phyloP scores from a whole-genome alignment of 2,113 vertebrate genomes.

The Sphyrna mokarran region DNA sequence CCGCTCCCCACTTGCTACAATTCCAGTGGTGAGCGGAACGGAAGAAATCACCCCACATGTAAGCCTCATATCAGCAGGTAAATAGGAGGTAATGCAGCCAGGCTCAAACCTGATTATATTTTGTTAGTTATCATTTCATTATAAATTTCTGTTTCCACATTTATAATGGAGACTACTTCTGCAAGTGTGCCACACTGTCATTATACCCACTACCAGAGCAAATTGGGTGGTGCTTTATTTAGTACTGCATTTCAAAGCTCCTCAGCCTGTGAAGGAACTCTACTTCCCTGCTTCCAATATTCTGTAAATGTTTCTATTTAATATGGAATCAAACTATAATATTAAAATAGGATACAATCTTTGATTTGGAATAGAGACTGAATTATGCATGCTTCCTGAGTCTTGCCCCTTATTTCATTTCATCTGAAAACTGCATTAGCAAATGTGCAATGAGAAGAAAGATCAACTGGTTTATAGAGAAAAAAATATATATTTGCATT shows the following conservation, averaged over 20 bases:
- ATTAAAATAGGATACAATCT: not conserved
- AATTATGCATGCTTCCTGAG: not conserved
- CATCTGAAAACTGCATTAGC: not conserved
- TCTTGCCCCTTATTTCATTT: not conserved
- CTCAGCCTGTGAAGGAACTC: not conserved
- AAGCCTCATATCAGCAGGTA: not conserved
- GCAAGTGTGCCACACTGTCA: not conserved
- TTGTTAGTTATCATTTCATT: not conserved
- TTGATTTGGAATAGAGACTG: not conserved
- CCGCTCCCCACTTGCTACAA: no score
- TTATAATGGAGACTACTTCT: no score
- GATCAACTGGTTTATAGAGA: not conserved
- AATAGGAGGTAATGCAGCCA: not conserved
- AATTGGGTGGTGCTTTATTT: not conserved
- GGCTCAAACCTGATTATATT: not conserved
- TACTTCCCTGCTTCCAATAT: not conserved
- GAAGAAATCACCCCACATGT: not conserved
- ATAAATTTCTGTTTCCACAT: not conserved
- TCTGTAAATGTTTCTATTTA: not conserved
- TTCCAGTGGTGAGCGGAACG: no score
- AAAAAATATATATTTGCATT: not conserved
- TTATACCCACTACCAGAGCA: not conserved
- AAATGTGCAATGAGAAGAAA: not conserved
- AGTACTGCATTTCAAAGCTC: not conserved
- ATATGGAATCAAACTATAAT: not conserved